Evolutionary conservation across 2,113 vertebrate species (phyloP), one percentile per base, ranked within the genome.

Genomic region (Phylloscopus trochilus): DNA sequence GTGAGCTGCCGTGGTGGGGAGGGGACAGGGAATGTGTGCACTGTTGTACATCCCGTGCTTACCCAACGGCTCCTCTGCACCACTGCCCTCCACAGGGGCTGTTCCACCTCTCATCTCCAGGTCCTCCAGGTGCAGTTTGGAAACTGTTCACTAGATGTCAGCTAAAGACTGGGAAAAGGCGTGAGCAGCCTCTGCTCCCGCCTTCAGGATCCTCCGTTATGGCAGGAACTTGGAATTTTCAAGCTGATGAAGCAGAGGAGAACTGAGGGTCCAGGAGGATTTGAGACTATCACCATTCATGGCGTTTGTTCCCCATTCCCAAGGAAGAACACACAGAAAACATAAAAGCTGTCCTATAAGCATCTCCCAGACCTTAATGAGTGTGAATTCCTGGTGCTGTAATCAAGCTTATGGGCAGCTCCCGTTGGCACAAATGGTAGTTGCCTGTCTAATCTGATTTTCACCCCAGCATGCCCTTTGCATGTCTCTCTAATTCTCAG

Each of bases 71-170:
- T 47, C 28, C 37, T 60, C 41, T 53, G 67, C 51, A 1, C 18
- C 55, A 2, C 73, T 18, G 82, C 49, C n/a, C 37, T 78, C 35
- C 64, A 2, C 52, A 47, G 56, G 12, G 27, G 39, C 58, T 56
- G 5, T 22, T 59, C 46, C 15, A 7, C 5, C 56, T 49, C 4
- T 59, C 15, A 0, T 33, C 33, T 58, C 33, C 60, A 11, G 41
- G 8, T 78, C 37, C 73, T 53, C 21, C 51, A 9, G 43, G 26
- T 97, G 96, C 87, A 96, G 80, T 96, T 69, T 72, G 44, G 85
- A 47, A 91, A 75, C 24, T 33, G 55, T 69, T 95, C 97, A 12
- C 95, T 96, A 93, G 96, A 67, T 97, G 97, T 97, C 97, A 97
- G 84, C 27, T 52, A 20, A 43, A 62, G 90, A 64, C 93, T 23